phyloP scores from a whole-genome alignment of 2,113 vertebrate genomes.

The Carlito syrichta region DNA sequence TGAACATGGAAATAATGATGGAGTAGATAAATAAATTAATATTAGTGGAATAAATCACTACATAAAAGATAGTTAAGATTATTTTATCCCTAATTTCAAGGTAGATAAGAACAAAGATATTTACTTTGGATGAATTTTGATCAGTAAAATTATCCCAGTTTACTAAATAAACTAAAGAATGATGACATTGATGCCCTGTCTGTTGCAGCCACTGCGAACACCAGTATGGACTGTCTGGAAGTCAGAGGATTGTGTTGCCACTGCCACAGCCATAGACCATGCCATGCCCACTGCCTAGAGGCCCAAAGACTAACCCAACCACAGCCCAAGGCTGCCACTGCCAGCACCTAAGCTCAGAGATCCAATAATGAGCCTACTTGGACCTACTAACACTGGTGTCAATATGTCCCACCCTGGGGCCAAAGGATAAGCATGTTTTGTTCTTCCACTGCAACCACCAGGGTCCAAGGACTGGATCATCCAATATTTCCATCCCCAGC shows the following conservation, averaged over 20 bases:
- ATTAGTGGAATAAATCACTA: background rate
- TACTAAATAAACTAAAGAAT: background rate
- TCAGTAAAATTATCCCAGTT: background rate
- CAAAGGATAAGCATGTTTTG: background rate
- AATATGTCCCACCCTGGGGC: background rate
- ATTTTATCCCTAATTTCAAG: background rate
- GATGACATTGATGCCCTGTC: background rate
- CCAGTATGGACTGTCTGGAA: background rate
- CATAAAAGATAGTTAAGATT: background rate
- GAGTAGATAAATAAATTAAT: background rate
- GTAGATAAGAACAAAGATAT: background rate
- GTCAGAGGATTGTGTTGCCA: background rate
- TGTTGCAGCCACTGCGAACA: background rate
- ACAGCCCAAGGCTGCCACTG: background rate
- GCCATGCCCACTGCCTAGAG: background rate
- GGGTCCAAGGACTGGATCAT: background rate
- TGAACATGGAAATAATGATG: background rate
- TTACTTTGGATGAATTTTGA: conserved; percentile 8
- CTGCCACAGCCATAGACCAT: background rate
- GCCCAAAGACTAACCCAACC: background rate
- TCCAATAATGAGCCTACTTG: background rate
- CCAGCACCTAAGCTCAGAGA: background rate
- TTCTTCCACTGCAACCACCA: background rate
- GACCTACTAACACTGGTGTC: background rate
- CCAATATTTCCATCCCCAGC: background rate